Base-by-base conservation (phyloP, 2,113 vertebrate genomes). In the Petaurus breviceps region DNA sequence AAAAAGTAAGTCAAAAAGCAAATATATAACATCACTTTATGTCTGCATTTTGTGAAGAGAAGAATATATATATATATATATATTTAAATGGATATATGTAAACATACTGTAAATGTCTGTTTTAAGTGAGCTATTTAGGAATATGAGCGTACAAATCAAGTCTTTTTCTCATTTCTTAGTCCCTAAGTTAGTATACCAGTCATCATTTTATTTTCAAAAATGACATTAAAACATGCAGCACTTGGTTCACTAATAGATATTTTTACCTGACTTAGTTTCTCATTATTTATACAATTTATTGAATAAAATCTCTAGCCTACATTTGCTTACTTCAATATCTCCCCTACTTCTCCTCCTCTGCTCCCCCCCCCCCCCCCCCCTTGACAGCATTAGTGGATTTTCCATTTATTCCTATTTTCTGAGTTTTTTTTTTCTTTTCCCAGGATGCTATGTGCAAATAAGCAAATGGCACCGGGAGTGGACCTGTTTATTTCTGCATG, bases 201-300 rank as follows among this genome's bases (percentile, higher is more conserved):
- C 51, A 94, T 93, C 90, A 93, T 89, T 96, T 89, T 94, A 96
- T 25, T 84, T 96, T 92, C 93, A 97, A n/a, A 68, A 89, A 61
- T 96, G 49, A 93, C 22, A 5, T 12, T n/a, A 96, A 90, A 91
- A 51, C 90, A 47, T 90, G 47, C 46, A 92, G 24, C 28, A 51
- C 5, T 51, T 89, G 26, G 37, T 50, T 97, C 93, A 23, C 10
- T 95, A 51, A 94, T 12, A 92, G 23, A 0, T 14, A 54, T 90
- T 54, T 95, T 96, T 16, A 90, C 19, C 93, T 94, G n/a, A 92
- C 91, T 97, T 96, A 84, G 49, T 95, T 95, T 89, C 77, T 92
- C 96, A 84, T 53, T 92, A 54, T 47, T 55, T 91, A 52, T 8
- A 54, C 7, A 23, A 43, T 43, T 84, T 84, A 23, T 84, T 84